phyloP scores from a whole-genome alignment of 1,140 invertebrate genomes.

The Piezodorus guildinii region DNA sequence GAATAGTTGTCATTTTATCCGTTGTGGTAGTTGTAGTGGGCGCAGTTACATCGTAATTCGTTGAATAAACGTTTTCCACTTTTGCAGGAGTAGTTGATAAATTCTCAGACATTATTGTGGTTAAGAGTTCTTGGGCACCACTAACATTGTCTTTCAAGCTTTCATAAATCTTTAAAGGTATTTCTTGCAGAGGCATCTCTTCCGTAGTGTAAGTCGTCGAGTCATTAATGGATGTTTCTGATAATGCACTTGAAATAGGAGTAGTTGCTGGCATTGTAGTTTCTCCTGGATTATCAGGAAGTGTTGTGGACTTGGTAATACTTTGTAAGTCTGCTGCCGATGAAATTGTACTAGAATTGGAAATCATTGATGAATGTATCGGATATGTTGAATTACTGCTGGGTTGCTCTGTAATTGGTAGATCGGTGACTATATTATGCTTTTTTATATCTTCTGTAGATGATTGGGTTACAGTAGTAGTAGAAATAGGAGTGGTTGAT shows the following conservation, averaged over 20 bases:
- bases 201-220: not conserved
- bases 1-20: not conserved
- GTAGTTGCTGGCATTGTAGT: constrained; percentile 4
- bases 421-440: constrained; percentile 22
- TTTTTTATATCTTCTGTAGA: constrained; percentile 12
- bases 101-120: constrained; percentile 12
- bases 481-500: constrained; percentile 23
- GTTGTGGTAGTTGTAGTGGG: not conserved
- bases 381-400: not conserved
- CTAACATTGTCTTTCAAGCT: constrained; percentile 4
- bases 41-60: not conserved
- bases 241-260: not conserved
- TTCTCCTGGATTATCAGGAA: not conserved
- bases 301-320: not conserved
- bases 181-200: constrained; percentile 6
- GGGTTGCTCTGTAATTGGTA: not conserved
- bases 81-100: constrained; percentile 4
- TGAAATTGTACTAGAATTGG: constrained; percentile 18
- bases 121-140: not conserved
- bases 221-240: not conserved
- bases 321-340: constrained; percentile 14
- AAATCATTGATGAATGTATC: not conserved
- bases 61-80: not conserved
- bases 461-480: constrained; percentile 17
- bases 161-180: constrained; percentile 7